Conservation (phyloP, 2,888 invertebrate genomes). For the Dynastes maya region DNA sequence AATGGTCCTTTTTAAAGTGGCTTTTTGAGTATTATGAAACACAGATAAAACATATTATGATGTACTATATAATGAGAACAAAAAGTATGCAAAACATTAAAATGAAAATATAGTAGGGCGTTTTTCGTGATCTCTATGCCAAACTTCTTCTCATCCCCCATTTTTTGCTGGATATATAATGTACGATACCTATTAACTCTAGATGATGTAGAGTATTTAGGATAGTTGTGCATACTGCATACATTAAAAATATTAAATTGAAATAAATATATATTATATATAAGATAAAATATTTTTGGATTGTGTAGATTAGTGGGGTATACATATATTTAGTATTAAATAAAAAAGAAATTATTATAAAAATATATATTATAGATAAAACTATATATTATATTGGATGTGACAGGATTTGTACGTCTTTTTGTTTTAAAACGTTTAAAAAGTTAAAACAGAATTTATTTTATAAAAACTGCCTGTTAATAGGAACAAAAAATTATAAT, state of each 20-base stretch:
- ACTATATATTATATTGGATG: conserved; percentile 47
- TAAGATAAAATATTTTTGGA: conserved; percentile 69
- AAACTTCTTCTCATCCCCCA: conserved; percentile 41
- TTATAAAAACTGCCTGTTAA: background rate
- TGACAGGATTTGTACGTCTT: conserved; percentile 40
- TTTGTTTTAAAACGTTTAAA: background rate
- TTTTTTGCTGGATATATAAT: conserved; percentile 53
- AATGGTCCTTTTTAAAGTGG: conserved; percentile 43
- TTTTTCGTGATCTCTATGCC: conserved; percentile 47
- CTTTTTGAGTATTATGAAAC: conserved; percentile 38
- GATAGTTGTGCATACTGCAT: conserved; percentile 65
- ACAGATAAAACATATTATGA: conserved; percentile 30
- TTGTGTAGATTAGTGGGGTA: conserved; percentile 66
- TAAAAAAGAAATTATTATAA: conserved; percentile 56
- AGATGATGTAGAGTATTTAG: conserved; percentile 63
- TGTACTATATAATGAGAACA: background rate
- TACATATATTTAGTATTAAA: conserved; percentile 58
- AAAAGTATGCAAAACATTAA: conserved; percentile 6
- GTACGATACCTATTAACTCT: conserved; percentile 66
- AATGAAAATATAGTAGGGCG: conserved; percentile 4
- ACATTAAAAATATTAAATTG: conserved; percentile 49
- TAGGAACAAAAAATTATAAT: no score
- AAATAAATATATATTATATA: conserved; percentile 51
- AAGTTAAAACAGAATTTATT: background rate
- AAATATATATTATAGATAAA: conserved; percentile 41